Base-by-base conservation (phyloP, 1,140 invertebrate species). In the Magallana gigas region DNA sequence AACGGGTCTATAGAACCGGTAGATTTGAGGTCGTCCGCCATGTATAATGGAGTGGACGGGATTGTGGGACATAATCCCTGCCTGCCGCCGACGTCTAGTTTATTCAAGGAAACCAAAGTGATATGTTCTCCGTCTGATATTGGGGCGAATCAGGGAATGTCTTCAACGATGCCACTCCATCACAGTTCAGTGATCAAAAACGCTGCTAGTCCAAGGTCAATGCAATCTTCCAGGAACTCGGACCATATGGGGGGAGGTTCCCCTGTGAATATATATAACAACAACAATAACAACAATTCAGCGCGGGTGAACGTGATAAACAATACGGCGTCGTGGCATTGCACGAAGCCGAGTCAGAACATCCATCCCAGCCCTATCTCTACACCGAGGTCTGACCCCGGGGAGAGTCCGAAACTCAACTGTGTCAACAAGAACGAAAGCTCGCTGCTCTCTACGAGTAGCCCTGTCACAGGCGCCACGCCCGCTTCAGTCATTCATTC, bases 401-500 rank as follows among this genome's bases (percentile, higher is more conserved):
- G 87, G 8, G 88, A 88, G 84, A 90, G 91, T 87, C 90, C 90
- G 1, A 91, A 92, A 84, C 85, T 90, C 62, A 81, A 87, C 62
- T 86, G 83, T 84, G 36, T 89, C 62, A 60, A 80, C 76, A 84
- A 86, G 29, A 87, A 83, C n/a, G 87, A 90, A 48, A 85, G n/a
- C 56, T 81, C 58, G 0, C 81, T 83, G 81, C 83, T 87, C 23
- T 56, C 71, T 4, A 85, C 85, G 0, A 89, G 90, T 85, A 94
- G 89, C 87, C 91, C 93, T 12, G 90, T 91, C 36, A 86, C 91
- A n/a, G 91, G 90, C 29, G 88, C 91, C 1, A 92, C 91, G 0
- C 91, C 91, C 3, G 91, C 92, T 12, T 94, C 93, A n/a, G 93
- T 94, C 18, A 94, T 94, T 64, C 93, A 94, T 81, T 88, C 87